Evolutionary conservation across 2,888 invertebrate genomes (phyloP).

Genomic region (Ophion ellenae): DNA sequence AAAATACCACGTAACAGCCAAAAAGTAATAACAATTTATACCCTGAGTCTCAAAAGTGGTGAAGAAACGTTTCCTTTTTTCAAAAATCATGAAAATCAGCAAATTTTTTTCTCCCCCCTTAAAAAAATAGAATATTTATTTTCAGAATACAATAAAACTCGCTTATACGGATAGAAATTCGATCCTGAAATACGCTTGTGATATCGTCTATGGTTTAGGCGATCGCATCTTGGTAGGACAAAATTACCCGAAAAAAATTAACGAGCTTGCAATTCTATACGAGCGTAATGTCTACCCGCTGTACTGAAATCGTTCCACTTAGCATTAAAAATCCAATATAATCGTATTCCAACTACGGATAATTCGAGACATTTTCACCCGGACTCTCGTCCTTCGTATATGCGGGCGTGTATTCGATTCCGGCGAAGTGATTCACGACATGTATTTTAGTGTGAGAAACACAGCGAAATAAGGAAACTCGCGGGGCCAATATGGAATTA

Average conservation of each 20-base stretch:
- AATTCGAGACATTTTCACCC: constrained; percentile 69
- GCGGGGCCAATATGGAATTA: constrained; percentile 68
- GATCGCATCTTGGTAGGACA: too few relatives aligned
- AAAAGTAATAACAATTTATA: too few relatives aligned
- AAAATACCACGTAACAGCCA: too few relatives aligned
- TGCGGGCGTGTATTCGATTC: constrained; percentile 43
- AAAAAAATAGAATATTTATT: too few relatives aligned
- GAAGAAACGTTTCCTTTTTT: too few relatives aligned
- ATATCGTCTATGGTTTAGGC: too few relatives aligned
- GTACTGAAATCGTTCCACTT: constrained; percentile 4
- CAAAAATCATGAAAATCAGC: too few relatives aligned
- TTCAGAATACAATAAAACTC: too few relatives aligned
- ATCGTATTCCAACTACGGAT: constrained; percentile 58
- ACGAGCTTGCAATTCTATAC: constrained; percentile 13
- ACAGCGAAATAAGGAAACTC: constrained; percentile 47
- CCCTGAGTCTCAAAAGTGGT: too few relatives aligned
- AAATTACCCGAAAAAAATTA: background rate
- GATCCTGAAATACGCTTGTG: too few relatives aligned
- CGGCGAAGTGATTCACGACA: constrained; percentile 45
- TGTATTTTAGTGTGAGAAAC: constrained; percentile 46
- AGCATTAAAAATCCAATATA: background rate
- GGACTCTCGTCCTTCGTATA: constrained; percentile 39
- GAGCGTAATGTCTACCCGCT: background rate
- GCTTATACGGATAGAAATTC: too few relatives aligned
- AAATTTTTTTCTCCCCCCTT: too few relatives aligned